Percentiles rank a stretch among this genome's conserved stretches.
Conservation (phyloP, 2,797 vertebrate genomes). For the Lithobates pipiens region DNA sequence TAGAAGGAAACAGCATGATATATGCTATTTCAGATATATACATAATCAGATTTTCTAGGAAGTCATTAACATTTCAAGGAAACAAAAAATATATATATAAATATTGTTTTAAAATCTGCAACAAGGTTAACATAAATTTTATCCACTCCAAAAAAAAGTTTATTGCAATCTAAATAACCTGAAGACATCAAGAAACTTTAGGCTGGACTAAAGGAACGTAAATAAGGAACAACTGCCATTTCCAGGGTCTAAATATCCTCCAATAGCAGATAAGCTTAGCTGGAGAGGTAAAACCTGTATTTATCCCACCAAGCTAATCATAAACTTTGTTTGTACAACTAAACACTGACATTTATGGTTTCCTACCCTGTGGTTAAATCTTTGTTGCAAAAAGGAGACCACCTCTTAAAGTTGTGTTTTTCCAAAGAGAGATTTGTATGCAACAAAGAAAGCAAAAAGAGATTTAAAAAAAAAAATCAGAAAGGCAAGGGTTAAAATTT, state of each 20-base stretch:
- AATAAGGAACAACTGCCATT: slow-evolving; percentile 25
- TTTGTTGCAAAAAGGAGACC: slow-evolving; percentile 39
- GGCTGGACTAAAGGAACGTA: neutral
- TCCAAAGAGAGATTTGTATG: slow-evolving; percentile 5
- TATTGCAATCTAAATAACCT: slow-evolving; percentile 3
- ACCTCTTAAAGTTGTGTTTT: slow-evolving; percentile 38
- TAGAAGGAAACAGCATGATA: neutral
- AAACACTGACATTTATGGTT: slow-evolving; percentile 60
- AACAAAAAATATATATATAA: slow-evolving; percentile 15
- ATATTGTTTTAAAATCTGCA: slow-evolving; percentile 1
- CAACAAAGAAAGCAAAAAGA: neutral
- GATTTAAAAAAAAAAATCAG: slow-evolving; percentile 4
- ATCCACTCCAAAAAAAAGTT: neutral
- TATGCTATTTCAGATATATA: slow-evolving; percentile 15
- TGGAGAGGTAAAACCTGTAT: slow-evolving; percentile 29
- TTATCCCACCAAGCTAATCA: slow-evolving; percentile 58
- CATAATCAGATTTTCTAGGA: slow-evolving; percentile 11
- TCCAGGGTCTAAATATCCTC: slow-evolving; percentile 21
- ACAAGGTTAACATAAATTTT: slow-evolving; percentile 9
- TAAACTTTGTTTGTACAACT: slow-evolving; percentile 51
- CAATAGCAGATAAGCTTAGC: slow-evolving; percentile 30
- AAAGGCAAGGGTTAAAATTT: slow-evolving; percentile 14
- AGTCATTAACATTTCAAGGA: slow-evolving; percentile 26
- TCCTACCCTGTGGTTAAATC: slow-evolving; percentile 47
- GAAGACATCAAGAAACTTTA: neutral